Evolutionary conservation across 2,113 vertebrate genomes (phyloP).

Genomic region (Motacilla alba): DNA sequence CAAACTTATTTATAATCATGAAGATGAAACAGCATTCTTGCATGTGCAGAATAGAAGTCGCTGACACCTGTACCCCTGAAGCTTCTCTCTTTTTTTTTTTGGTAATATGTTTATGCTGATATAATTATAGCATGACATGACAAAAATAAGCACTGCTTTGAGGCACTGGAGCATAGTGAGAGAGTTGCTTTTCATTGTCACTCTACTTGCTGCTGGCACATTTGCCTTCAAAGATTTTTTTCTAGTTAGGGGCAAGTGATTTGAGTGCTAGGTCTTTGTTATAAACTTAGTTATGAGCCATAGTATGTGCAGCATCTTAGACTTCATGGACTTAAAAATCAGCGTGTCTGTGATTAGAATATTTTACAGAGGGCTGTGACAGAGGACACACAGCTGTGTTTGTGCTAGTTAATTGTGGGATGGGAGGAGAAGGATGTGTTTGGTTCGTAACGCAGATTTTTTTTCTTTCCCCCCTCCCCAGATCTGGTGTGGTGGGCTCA

Average conservation of each 20-base stretch:
- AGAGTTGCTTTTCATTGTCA: neutral
- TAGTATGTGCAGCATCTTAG: neutral
- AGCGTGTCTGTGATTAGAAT: neutral
- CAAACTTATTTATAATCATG: neutral
- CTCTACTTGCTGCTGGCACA: neutral
- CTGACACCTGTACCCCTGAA: neutral
- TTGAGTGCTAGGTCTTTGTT: neutral
- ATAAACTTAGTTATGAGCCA: neutral
- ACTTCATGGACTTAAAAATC: neutral
- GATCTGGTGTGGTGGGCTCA: slow-evolving; percentile 92
- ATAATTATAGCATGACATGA: neutral
- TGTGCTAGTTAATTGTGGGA: neutral
- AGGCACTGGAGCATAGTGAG: neutral
- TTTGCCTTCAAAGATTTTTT: neutral
- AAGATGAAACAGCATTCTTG: neutral
- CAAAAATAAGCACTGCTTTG: neutral
- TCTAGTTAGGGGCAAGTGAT: neutral
- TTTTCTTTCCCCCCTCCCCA: slow-evolving; percentile 25
- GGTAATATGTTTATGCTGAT: neutral
- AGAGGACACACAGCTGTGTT: neutral
- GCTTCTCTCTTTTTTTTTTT: neutral
- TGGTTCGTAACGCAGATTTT: neutral
- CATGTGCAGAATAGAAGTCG: neutral
- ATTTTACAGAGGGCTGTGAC: neutral
- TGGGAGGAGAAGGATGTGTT: neutral